Base-by-base conservation (phyloP, 1,140 invertebrate genomes). In the Diabrotica virgifera region DNA sequence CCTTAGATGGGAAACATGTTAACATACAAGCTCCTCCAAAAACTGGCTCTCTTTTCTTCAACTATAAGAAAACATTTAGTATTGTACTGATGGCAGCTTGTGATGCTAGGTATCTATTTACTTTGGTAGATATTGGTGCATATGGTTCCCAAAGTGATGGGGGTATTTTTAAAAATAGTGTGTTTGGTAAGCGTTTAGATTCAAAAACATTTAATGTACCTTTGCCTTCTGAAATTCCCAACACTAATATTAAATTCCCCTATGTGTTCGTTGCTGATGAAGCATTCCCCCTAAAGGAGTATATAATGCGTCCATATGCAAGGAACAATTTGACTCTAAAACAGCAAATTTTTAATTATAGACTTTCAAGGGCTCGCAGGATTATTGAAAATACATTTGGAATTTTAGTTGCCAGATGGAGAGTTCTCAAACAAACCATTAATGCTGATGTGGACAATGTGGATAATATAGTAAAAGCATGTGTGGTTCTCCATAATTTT, bases 11-110 rank as follows among this genome's bases (percentile, higher is more conserved):
- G n/a, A n/a, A n/a, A n/a, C n/a, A n/a, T n/a, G n/a, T n/a, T n/a
- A n/a, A n/a, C n/a, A n/a, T n/a, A 9, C 36, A 69, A 65, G 24
- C 64, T 14, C 54, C 67, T 8, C 55, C n/a, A n/a, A n/a, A n/a
- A n/a, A n/a, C n/a, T n/a, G n/a, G n/a, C n/a, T n/a, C n/a, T n/a
- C n/a, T n/a, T 35, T 66, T 36, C 53, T 67, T 60, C 24, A 83
- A 82, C 64, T 80, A 82, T 56, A 83, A 82, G 59, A 59, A 72
- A 10, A 71, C 62, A 40, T 80, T 76, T 61, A 79, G 77, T 53
- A 74, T 81, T 50, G 78, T 83, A 6, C 68, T 82, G 37, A 66
- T 82, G 9, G 81, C 76, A n/a, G n/a, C 57, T 72, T 74, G 53
- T 35, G 79, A 82, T 72, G 76, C 73, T 5, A 70, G 80, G 36